Conservation (phyloP, 2,113 vertebrate genomes). For the Dendrocopos noguchii region DNA sequence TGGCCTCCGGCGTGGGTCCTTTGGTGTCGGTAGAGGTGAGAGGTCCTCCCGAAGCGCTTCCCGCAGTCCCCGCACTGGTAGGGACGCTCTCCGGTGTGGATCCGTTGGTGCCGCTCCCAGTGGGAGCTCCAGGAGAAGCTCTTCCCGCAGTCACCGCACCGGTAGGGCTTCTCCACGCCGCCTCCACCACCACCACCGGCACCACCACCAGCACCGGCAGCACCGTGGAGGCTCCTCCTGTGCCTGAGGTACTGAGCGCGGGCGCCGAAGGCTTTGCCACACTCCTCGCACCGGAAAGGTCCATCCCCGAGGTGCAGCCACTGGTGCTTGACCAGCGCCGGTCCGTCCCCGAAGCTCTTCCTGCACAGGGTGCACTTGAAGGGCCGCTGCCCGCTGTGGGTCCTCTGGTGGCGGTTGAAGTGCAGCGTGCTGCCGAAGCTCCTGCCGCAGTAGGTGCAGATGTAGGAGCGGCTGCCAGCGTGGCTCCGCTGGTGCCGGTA, state of each 20-base stretch:
- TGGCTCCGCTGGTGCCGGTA: slow-evolving; percentile 61
- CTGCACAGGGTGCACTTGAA: slow-evolving; percentile 40
- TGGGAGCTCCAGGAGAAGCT: slow-evolving; percentile 54
- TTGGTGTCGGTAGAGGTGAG: slow-evolving; percentile 47
- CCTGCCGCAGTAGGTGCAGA: slow-evolving; percentile 60
- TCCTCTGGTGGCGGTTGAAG: slow-evolving; percentile 65
- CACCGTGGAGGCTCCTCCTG: slow-evolving; percentile 56
- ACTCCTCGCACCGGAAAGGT: slow-evolving; percentile 61
- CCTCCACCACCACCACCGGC: background rate
- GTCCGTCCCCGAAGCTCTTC: background rate
- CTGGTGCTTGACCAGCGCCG: slow-evolving; percentile 15
- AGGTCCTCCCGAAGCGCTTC: slow-evolving; percentile 28
- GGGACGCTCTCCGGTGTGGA: slow-evolving; percentile 86
- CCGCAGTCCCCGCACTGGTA: slow-evolving; percentile 76
- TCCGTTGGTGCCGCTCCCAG: slow-evolving; percentile 85
- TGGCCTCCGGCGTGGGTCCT: slow-evolving; percentile 26
- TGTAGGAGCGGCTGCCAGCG: slow-evolving; percentile 68
- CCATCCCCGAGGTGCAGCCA: background rate
- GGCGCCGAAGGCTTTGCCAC: slow-evolving; percentile 72
- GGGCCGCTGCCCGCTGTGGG: slow-evolving; percentile 23
- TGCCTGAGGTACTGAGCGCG: slow-evolving; percentile 69
- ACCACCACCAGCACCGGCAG: background rate
- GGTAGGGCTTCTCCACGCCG: background rate
- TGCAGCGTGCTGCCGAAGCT: slow-evolving; percentile 29
- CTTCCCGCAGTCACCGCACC: slow-evolving; percentile 48